These are phyloP conservation scores for Argopecten irradians DNA, from an alignment of 1,140 invertebrate species.

Conservation along the genomic window DNA sequence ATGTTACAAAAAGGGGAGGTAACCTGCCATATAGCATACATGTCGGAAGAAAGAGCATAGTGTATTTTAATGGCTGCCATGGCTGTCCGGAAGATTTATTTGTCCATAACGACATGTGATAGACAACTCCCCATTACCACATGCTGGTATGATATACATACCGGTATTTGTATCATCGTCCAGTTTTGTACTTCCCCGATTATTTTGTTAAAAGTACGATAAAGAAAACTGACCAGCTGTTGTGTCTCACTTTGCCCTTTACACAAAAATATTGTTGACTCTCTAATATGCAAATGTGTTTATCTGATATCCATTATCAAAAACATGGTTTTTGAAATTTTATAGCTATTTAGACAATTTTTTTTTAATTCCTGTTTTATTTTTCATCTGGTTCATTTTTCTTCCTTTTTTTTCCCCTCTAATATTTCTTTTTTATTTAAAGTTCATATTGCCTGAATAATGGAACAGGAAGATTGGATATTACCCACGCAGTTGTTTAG, in stretches of 20 bases:
- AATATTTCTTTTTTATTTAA: too few species aligned
- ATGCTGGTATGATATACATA: background rate
- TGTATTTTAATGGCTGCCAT: background rate
- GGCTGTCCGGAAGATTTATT: background rate
- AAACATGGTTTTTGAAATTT: slow-evolving; percentile 16
- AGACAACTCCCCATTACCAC: background rate
- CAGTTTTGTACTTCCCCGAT: background rate
- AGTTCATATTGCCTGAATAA: too few species aligned
- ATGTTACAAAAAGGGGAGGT: background rate
- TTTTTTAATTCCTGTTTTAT: too few species aligned
- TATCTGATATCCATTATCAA: background rate
- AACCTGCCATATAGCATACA: background rate
- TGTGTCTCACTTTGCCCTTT: background rate
- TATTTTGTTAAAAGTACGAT: background rate
- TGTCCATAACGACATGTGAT: background rate
- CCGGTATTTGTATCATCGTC: background rate
- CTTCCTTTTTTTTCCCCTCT: too few species aligned
- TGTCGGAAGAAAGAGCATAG: background rate
- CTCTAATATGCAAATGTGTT: background rate
- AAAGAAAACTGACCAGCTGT: background rate
- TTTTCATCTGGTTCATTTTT: too few species aligned
- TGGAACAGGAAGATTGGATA: too few species aligned
- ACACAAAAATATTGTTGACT: background rate
- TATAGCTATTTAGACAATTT: background rate
- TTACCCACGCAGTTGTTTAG: too few species aligned